phyloP scores from a whole-genome alignment of 2,888 invertebrate species.

The Cryptus armator region DNA sequence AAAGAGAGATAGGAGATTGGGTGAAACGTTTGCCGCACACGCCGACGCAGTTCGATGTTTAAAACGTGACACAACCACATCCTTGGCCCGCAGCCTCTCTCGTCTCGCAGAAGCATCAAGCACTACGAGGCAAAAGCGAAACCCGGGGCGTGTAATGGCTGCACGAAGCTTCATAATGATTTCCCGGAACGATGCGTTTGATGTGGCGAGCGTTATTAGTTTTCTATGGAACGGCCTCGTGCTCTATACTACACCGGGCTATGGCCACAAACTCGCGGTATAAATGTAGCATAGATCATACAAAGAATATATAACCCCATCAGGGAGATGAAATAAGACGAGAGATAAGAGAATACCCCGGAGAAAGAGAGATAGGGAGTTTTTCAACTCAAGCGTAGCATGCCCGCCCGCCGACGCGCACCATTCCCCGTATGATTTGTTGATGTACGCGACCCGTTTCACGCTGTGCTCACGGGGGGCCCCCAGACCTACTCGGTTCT shows the following conservation, averaged over 20 bases:
- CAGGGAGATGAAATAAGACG: slow-evolving; percentile 18
- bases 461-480: slow-evolving; percentile 61
- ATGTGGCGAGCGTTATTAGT: slow-evolving; percentile 78
- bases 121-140: slow-evolving; percentile 21
- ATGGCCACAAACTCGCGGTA: neutral
- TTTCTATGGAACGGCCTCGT: slow-evolving; percentile 76
- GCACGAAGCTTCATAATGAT: slow-evolving; percentile 75
- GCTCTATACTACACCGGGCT: slow-evolving; percentile 62
- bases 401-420: slow-evolving; percentile 47
- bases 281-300: slow-evolving; percentile 1
- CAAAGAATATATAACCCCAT: neutral
- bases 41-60: slow-evolving; percentile 21
- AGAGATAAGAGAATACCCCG: neutral
- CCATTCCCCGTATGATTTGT: slow-evolving; percentile 61
- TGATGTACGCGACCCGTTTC: slow-evolving; percentile 57
- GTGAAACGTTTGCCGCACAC: neutral
- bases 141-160: slow-evolving; percentile 27
- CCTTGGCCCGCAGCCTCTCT: neutral
- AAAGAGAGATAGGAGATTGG: slow-evolving; percentile 21
- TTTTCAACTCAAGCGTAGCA: slow-evolving; percentile 33
- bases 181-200: slow-evolving; percentile 78
- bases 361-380: slow-evolving; percentile 1
- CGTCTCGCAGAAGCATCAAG: neutral
- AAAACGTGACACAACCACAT: slow-evolving; percentile 8
- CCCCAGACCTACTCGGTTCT: slow-evolving; percentile 38